A percentile compares a stretch with the other conserved stretches of the same genome.
phyloP scores from a whole-genome alignment of 2,888 invertebrate species.

The Apotomis capreana region DNA sequence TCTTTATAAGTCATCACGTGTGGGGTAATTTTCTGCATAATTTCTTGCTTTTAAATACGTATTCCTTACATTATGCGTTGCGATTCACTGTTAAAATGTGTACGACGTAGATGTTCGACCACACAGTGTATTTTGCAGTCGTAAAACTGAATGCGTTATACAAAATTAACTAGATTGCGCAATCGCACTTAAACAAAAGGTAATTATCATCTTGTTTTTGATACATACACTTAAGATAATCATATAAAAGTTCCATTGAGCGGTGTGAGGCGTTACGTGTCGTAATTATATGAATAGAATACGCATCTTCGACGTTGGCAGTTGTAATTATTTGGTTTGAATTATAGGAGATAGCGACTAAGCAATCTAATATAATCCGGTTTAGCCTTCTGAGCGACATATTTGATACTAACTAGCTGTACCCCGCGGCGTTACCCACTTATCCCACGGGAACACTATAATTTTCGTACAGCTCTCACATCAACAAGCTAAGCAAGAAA shows the following conservation, averaged over 20 bases:
- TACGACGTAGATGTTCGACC: neutral
- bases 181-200: conserved; percentile 28
- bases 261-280: conserved; percentile 12
- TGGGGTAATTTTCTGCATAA: too few species aligned
- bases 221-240: conserved; percentile 32
- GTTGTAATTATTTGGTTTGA: conserved; percentile 9
- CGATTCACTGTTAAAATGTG: neutral
- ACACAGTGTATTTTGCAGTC: neutral
- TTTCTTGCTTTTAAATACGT: too few species aligned
- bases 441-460: too few species aligned
- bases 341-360: conserved; percentile 3
- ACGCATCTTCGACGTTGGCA: conserved; percentile 12
- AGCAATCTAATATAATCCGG: neutral
- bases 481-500: too few species aligned
- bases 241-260: conserved; percentile 24
- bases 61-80: neutral
- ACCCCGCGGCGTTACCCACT: too few species aligned
- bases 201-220: conserved; percentile 36
- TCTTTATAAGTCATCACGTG: too few species aligned
- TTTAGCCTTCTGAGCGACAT: too few species aligned
- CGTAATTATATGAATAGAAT: conserved; percentile 22
- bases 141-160: conserved; percentile 16
- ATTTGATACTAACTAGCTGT: too few species aligned
- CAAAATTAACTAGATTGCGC: conserved; percentile 25
- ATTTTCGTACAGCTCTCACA: too few species aligned